Conservation (phyloP, 2,888 invertebrate genomes). For the Aproaerema taeniolella region DNA sequence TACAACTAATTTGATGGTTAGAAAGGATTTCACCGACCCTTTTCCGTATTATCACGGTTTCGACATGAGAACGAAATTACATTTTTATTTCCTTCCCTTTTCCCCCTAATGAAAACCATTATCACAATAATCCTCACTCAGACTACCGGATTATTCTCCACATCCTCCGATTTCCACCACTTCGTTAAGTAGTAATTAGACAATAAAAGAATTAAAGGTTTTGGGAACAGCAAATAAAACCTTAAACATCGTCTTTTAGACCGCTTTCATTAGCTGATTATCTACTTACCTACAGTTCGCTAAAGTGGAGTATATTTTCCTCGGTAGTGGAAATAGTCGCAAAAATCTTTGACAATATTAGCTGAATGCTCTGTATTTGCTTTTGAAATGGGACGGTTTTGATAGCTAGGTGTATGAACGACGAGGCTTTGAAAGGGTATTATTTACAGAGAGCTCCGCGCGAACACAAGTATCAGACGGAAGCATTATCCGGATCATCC, state of each 20-base stretch:
- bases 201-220: conserved; percentile 3
- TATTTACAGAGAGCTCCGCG: conserved; percentile 15
- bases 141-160: conserved; percentile 15
- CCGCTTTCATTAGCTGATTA: too few species aligned
- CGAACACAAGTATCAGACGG: conserved; percentile 26
- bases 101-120: conserved; percentile 49
- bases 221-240: conserved; percentile 3
- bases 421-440: conserved; percentile 12
- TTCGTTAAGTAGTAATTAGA: conserved; percentile 9
- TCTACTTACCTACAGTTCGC: too few species aligned
- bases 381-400: too few species aligned
- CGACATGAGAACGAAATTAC: conserved; percentile 51
- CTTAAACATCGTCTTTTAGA: too few species aligned
- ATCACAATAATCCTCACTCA: conserved; percentile 26
- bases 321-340: too few species aligned
- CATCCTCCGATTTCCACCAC: conserved; percentile 11
- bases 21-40: conserved; percentile 46
- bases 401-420: too few species aligned
- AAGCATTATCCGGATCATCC: conserved; percentile 61
- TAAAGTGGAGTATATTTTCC: too few species aligned
- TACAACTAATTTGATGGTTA: conserved; percentile 43
- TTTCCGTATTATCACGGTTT: conserved; percentile 48
- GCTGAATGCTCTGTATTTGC: too few species aligned
- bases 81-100: conserved; percentile 45
- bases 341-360: too few species aligned